Evolutionary conservation across 2,797 vertebrate species (phyloP).

Genomic region (Ptychadena robeensis): DNA sequence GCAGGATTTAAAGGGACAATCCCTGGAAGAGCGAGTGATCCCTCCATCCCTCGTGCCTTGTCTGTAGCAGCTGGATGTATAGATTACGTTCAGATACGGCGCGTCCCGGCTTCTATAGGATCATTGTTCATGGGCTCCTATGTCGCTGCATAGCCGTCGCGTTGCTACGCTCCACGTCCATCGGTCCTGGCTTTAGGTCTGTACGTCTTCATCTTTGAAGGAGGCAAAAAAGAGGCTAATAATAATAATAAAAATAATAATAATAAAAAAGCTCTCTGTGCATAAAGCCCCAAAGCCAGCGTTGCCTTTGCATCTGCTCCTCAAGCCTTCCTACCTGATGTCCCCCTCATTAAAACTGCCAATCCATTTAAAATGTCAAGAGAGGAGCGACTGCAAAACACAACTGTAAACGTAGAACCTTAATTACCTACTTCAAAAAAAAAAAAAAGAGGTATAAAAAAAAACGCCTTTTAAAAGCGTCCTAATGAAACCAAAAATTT

Average conservation of each 20-base stretch:
- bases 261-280: not conserved
- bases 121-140: conserved; percentile 14
- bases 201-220: not conserved
- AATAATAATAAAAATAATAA: no score
- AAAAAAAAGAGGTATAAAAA: not conserved
- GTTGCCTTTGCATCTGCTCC: conserved; percentile 7
- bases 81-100: not conserved
- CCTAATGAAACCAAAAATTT: not conserved
- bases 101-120: not conserved
- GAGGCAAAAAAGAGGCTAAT: not conserved
- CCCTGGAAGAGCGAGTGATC: not conserved
- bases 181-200: not conserved
- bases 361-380: conserved; percentile 46
- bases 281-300: not conserved
- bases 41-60: not conserved
- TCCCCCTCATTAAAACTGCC: conserved; percentile 27
- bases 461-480: not conserved
- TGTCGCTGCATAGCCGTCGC: not conserved
- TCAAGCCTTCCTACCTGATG: conserved; percentile 5
- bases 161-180: not conserved
- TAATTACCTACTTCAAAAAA: not conserved
- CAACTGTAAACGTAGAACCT: conserved; percentile 9
- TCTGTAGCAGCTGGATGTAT: not conserved
- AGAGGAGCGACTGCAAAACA: conserved; percentile 3
- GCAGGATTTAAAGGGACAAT: not conserved